Conservation (phyloP, 2,113 vertebrate species). For the Epinephelus lanceolatus region DNA sequence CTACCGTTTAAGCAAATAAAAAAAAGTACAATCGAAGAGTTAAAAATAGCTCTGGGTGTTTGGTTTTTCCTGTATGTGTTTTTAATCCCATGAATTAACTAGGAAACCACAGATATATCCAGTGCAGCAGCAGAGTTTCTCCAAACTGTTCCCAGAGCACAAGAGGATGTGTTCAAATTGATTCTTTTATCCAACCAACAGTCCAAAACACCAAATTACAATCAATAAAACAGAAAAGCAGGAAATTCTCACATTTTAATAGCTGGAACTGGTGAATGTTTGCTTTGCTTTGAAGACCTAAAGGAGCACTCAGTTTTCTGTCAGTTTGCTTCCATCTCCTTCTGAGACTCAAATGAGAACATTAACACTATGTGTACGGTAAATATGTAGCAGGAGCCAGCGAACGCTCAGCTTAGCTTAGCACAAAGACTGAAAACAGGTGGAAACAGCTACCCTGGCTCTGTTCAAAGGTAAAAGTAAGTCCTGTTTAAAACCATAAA, state of each 20-base stretch:
- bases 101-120: conserved; percentile 7
- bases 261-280: not conserved
- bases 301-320: too few relatives aligned
- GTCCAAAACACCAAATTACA: not conserved
- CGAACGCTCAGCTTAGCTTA: too few relatives aligned
- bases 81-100: conserved; percentile 21
- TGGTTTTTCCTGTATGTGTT: not conserved
- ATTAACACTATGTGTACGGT: not conserved
- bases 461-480: too few relatives aligned
- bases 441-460: too few relatives aligned
- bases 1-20: conserved; percentile 8
- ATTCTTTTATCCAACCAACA: not conserved
- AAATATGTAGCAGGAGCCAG: not conserved
- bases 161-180: not conserved
- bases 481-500: too few relatives aligned
- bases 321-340: too few relatives aligned
- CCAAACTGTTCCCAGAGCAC: not conserved
- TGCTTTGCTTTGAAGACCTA: too few relatives aligned
- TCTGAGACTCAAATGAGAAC: not conserved
- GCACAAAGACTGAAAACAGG: too few relatives aligned
- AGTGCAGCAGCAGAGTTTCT: not conserved
- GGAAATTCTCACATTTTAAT: not conserved
- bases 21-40: not conserved
- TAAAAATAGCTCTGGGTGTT: conserved; percentile 23
- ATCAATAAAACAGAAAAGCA: not conserved